A percentile compares a stretch with the other conserved stretches of the same genome.
phyloP scores from a whole-genome alignment of 2,888 invertebrate genomes.

The Archips xylosteana region DNA sequence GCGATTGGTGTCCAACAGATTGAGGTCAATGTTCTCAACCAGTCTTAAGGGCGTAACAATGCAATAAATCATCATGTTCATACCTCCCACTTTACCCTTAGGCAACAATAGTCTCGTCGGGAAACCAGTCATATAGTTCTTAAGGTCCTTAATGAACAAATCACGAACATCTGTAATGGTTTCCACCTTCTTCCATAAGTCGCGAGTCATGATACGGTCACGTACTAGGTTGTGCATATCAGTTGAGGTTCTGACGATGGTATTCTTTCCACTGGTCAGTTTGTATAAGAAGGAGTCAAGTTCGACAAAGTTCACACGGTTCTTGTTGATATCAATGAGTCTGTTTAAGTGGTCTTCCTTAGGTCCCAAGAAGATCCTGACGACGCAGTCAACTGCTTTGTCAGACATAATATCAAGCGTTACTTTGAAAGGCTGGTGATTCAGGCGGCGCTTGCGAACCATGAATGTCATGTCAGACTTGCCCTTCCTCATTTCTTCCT shows the following conservation, averaged over 20 bases:
- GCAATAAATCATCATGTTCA: slow-evolving; percentile 87
- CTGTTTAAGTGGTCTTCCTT: slow-evolving; percentile 87
- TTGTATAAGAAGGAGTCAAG: slow-evolving; percentile 87
- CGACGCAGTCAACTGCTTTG: slow-evolving; percentile 84
- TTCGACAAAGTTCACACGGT: slow-evolving; percentile 88
- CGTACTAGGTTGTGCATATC: slow-evolving; percentile 88
- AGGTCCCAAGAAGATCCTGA: slow-evolving; percentile 89
- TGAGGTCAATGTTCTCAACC: slow-evolving; percentile 70
- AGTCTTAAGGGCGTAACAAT: slow-evolving; percentile 85
- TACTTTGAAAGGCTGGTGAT: slow-evolving; percentile 87
- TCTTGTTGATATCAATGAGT: slow-evolving; percentile 83
- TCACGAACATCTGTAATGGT: slow-evolving; percentile 77
- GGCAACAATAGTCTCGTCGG: slow-evolving; percentile 90
- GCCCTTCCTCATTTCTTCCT: slow-evolving; percentile 78
- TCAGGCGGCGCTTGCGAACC: slow-evolving; percentile 87
- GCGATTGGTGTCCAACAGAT: slow-evolving; percentile 73
- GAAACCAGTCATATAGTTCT: slow-evolving; percentile 87
- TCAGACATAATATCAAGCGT: slow-evolving; percentile 85
- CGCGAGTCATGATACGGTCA: slow-evolving; percentile 88
- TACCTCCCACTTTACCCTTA: slow-evolving; percentile 88
- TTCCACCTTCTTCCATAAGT: slow-evolving; percentile 87
- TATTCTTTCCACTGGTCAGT: slow-evolving; percentile 87
- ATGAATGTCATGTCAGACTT: slow-evolving; percentile 79
- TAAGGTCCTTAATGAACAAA: slow-evolving; percentile 66
- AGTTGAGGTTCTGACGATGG: slow-evolving; percentile 86